Evolutionary conservation across 2,888 invertebrate genomes (phyloP), one percentile per base, ranked within the genome.

Genomic region (Ligdia adustata): DNA sequence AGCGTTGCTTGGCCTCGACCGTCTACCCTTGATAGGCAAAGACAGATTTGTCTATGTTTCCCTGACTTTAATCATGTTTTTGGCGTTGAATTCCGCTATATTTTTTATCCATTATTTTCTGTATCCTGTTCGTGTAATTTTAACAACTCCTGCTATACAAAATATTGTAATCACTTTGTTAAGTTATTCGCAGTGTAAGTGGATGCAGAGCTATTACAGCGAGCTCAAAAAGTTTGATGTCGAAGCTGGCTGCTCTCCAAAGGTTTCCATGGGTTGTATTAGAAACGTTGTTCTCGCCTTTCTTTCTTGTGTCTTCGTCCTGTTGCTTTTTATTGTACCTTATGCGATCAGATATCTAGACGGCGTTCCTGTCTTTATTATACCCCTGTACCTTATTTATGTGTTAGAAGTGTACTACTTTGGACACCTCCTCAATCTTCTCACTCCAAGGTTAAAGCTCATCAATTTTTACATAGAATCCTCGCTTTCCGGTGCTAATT

Each of bases 381-480:
- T 74, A 6, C 64, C 67, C 0, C 28, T 69, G 0, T 60, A 65
- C 24, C 18, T 72, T 0, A 50, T 68, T 5, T 65, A 69, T 45
- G 52, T 66, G 1, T 12, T 72, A 0, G 82, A 83, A 53, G 51
- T 77, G 2, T 59, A 73, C 54, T 84, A 66, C 28, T 73, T 69
- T 32, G 81, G 76, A 0, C 81, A 84, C 49, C 60, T 83, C 1
- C 47, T 82, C 0, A 77, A 70, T 33, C 64, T 81, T 4, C 62
- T 82, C 0, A 57, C 64, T 6, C 74, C 77, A 1, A 62, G 82
- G 20, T 37, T 84, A 20, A 73, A 67, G 31, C 52, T 75, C 38
- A 78, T 84, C 6, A 79, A 78, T 39, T 65, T 70, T 41, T 72
- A 67, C 20, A 69, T 83, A 57, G 72, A 80, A 39, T 48, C 69